These are phyloP conservation scores for Julus scanicus DNA, from an alignment of 2,888 invertebrate species.

Conservation along the genomic window DNA sequence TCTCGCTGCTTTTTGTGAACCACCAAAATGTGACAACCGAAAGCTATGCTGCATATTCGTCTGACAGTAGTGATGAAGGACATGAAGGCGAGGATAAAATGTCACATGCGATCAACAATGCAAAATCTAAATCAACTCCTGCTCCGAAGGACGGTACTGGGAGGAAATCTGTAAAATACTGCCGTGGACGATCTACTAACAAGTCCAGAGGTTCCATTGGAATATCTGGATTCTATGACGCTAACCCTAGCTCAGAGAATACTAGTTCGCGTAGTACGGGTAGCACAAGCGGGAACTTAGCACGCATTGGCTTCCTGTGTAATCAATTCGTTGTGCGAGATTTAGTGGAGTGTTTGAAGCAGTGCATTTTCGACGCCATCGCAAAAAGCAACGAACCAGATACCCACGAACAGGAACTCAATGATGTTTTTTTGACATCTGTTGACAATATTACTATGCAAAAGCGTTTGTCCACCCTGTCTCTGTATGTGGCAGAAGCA, in stretches of 20 bases:
- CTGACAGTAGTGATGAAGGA: conserved; percentile 45
- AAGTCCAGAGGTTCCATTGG: not conserved
- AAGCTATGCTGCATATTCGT: not conserved
- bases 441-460: not conserved
- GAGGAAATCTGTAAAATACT: not conserved
- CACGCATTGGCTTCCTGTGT: conserved; percentile 51
- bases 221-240: not conserved
- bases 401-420: not conserved
- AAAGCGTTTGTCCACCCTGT: not conserved
- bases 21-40: not conserved
- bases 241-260: conserved; percentile 44
- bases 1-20: conserved; percentile 53
- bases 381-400: not conserved
- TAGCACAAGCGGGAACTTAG: not conserved
- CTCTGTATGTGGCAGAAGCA: conserved; percentile 48
- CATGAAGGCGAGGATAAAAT: conserved; percentile 47
- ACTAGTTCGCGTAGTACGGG: not conserved
- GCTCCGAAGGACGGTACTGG: not conserved
- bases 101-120: not conserved
- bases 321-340: conserved; percentile 47
- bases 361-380: conserved; percentile 18
- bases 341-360: conserved; percentile 39
- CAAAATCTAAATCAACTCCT: not conserved
- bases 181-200: not conserved
- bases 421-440: not conserved